Evolutionary conservation across 2,888 invertebrate species (phyloP).

Genomic region (Chalcosyrphus nemorum): DNA sequence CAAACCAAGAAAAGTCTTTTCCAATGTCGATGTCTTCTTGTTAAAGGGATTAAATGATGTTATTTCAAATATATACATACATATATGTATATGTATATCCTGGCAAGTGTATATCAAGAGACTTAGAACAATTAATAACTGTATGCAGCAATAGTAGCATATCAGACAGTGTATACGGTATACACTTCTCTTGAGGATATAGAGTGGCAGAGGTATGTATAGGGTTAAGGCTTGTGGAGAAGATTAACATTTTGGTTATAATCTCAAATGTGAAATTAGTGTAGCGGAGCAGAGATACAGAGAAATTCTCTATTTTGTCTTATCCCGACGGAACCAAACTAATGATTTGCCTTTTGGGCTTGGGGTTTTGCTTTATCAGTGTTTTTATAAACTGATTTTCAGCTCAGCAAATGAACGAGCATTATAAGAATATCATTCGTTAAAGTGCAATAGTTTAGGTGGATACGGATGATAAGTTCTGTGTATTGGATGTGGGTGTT

Average conservation of each 20-base stretch:
- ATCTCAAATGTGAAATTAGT: slow-evolving; percentile 67
- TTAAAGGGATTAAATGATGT: slow-evolving; percentile 69
- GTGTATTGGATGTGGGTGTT: no score
- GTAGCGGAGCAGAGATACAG: background rate
- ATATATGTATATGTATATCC: background rate
- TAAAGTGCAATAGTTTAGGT: background rate
- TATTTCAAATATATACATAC: slow-evolving; percentile 46
- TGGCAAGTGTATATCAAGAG: slow-evolving; percentile 46
- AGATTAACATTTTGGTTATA: slow-evolving; percentile 66
- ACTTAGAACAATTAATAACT: slow-evolving; percentile 68
- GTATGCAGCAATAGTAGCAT: slow-evolving; percentile 38
- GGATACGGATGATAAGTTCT: no score
- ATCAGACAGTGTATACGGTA: slow-evolving; percentile 25
- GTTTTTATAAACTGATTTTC: slow-evolving; percentile 23
- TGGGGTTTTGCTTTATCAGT: background rate
- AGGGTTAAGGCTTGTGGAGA: slow-evolving; percentile 12
- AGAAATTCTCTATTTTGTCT: background rate
- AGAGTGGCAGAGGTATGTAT: background rate
- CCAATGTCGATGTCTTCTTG: slow-evolving; percentile 68
- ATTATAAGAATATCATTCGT: background rate
- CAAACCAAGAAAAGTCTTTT: slow-evolving; percentile 66
- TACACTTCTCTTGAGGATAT: background rate
- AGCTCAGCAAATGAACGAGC: slow-evolving; percentile 15
- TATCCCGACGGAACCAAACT: background rate
- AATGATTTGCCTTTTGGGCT: background rate